Evolutionary conservation across 2,797 vertebrate genomes (phyloP), one percentile per base, ranked within the genome.

Genomic region (Percopsis omiscomaycus): DNA sequence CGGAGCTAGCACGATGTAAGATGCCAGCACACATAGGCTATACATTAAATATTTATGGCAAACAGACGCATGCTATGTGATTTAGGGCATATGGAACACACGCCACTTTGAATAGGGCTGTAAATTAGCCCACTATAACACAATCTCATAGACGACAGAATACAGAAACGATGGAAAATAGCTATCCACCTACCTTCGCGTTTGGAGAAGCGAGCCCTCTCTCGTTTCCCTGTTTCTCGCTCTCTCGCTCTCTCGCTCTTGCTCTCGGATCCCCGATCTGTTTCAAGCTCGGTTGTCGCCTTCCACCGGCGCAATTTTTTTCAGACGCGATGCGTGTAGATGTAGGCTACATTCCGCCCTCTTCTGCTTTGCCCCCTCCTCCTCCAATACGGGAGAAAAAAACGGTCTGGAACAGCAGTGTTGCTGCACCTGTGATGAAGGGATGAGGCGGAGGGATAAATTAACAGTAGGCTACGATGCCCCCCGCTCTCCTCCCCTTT

Each of bases 291-390:
- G 75, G 82, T 77, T 72, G 71, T 69, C 32, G 61, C 77, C 66
- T 42, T 49, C 68, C 80, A 68, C 61, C 50, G 59, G 58, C 61
- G 51, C 68, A 70, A 78, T 67, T 74, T 79, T 66, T 73, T 78
- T 86, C 81, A 84, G 78, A 88, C 86, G 86, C 90, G 84, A 77
- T 85, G 86, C 83, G 74, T 73, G 80, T 83, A 78, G 84, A 88
- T 85, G 84, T 79, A 77, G 22, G 13, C 49, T 51, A 66, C 84
- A 90, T 84, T 84, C 83, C 84, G 84, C 88, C 87, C 86, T 84
- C 77, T 73, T 59, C 32, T 4, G 32, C 55, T 48, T 71, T 62
- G 47, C 62, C 56, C 66, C 78, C 46, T 49, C 64, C 55, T 66
- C 55, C 69, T 63, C 71, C 77, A 65, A 64, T 59, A 64, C 55